Evolutionary conservation across 2,113 vertebrate genomes (phyloP).

Genomic region (Paramisgurnus dabryanus): DNA sequence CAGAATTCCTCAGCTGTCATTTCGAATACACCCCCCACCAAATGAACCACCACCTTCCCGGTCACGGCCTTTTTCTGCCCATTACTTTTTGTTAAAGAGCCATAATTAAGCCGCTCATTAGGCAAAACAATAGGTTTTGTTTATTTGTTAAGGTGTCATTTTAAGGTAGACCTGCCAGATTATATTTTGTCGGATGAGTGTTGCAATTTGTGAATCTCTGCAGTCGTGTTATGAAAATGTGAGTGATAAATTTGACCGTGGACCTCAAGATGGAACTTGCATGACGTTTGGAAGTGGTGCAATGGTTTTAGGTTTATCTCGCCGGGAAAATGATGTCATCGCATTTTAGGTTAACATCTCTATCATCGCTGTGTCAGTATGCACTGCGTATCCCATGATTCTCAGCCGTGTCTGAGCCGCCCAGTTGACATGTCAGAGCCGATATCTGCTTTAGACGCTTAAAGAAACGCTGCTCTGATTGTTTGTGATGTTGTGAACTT

Average conservation of each 20-base stretch:
- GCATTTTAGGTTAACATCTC: background rate
- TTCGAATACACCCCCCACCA: constrained; percentile 62
- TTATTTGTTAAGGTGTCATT: background rate
- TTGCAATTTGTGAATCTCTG: background rate
- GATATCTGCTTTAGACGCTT: constrained; percentile 18
- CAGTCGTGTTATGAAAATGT: background rate
- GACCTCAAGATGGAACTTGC: too few species aligned
- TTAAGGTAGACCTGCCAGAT: background rate
- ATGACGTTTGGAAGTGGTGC: background rate
- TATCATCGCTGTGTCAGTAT: constrained; percentile 3
- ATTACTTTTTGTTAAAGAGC: background rate
- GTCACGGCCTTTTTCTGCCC: background rate
- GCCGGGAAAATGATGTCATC: background rate
- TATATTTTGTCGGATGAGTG: background rate
- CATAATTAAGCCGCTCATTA: background rate
- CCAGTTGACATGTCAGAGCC: constrained; percentile 44
- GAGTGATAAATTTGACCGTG: background rate
- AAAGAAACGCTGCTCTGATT: constrained; percentile 28
- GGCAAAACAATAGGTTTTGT: background rate
- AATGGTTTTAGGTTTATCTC: background rate
- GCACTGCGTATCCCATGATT: constrained; percentile 46
- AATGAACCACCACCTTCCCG: constrained; percentile 41
- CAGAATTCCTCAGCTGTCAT: constrained; percentile 88
- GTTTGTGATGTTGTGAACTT: background rate
- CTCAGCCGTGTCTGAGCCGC: constrained; percentile 54